Conservation (phyloP, 2,888 invertebrate species). For the Sphinx pinastri region DNA sequence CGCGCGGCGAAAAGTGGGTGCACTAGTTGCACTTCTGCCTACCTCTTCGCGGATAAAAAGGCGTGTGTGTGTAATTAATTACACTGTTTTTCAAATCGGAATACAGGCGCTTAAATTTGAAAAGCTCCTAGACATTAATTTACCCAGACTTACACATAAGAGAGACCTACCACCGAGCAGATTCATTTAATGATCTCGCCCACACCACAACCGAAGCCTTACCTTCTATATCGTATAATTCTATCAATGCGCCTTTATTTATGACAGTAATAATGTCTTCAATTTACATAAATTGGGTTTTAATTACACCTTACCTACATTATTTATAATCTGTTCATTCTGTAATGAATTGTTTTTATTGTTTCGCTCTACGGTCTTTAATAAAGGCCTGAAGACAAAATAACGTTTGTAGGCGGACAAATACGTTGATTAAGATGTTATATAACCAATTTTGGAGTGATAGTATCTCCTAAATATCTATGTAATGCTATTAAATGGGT, state of each 20-base stretch:
- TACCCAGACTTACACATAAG: too few relatives aligned
- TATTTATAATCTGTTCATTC: slow-evolving; percentile 46
- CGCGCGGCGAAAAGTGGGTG: too few relatives aligned
- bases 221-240: slow-evolving; percentile 47
- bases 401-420: slow-evolving; percentile 16
- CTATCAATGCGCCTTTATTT: slow-evolving; percentile 56
- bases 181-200: neutral
- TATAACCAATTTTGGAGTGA: neutral
- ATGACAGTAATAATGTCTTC: slow-evolving; percentile 60
- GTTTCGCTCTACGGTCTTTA: slow-evolving; percentile 20
- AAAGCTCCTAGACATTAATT: neutral
- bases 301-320: slow-evolving; percentile 56
- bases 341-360: slow-evolving; percentile 31
- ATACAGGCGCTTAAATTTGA: too few relatives aligned
- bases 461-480: neutral
- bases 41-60: too few relatives aligned
- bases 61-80: too few relatives aligned
- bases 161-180: neutral
- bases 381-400: slow-evolving; percentile 12
- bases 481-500: neutral
- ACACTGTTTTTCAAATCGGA: too few relatives aligned
- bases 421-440: slow-evolving; percentile 14
- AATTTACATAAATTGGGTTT: slow-evolving; percentile 61
- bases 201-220: slow-evolving; percentile 17
- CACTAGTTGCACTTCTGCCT: too few relatives aligned